Base-by-base conservation (phyloP, 2,888 invertebrate genomes). In the Agriopis marginaria region DNA sequence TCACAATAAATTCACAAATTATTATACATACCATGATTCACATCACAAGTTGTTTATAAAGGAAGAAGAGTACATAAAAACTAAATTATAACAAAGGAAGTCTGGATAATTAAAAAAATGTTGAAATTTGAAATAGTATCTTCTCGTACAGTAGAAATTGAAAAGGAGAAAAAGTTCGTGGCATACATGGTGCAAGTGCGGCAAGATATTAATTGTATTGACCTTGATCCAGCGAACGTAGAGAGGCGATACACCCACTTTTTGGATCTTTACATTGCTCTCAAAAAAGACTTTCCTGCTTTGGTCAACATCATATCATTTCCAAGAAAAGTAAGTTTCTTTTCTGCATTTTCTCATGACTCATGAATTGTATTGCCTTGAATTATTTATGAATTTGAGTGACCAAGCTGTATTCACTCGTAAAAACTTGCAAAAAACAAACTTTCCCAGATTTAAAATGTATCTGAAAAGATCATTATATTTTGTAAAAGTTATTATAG, bases 191-290 rank as follows among this genome's bases (percentile, higher is more conserved):
- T 97, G 63, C 95, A 95, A 84, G 95, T 96, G 45, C 90, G 95
- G 50, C 96, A 95, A 80, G 95, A 95, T 76, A 91, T 94, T n/a
- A 89, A 91, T 4, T 76, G 81, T 14, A 89, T 85, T 73, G 96
- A 97, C 86, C 86, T 92, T 47, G 95, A 95, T 74, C 96, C 97
- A 17, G 96, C 95, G 0, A 94, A 95, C 71, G 95, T 97, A 59
- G 96, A 97, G 80, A 90, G 97, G 63, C 94, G 97, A 76, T 97
- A 97, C 84, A 96, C 97, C 8, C 96, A 97, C 79, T 97, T 97
- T 84, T 89, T 96, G 62, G 95, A 95, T 71, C 89, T 97, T 4
- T 97, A 96, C 81, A 95, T 93, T 75, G 92, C 93, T 3, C 87
- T 97, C 39, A 96, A 95, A 78, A 95, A 95, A 71, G 95, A 95